phyloP scores from a whole-genome alignment of 2,797 vertebrate genomes.

The Lateolabrax maculatus region DNA sequence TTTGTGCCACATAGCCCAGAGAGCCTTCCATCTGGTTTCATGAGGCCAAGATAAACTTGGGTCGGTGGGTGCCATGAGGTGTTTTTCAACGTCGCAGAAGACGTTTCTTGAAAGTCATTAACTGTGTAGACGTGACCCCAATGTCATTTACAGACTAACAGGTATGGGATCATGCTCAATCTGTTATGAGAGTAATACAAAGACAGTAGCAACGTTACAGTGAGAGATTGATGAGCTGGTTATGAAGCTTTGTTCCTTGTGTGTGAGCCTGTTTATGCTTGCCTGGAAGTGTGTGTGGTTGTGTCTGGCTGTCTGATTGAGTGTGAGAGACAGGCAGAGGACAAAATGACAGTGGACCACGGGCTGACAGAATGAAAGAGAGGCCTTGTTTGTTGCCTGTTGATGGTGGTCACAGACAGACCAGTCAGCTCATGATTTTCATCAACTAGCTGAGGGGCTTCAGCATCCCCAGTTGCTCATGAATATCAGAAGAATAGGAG shows the following conservation, averaged over 20 bases:
- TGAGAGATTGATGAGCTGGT: slow-evolving; percentile 27
- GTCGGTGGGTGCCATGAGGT: slow-evolving; percentile 24
- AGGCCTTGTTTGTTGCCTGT: slow-evolving; percentile 62
- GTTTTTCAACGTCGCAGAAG: slow-evolving; percentile 27
- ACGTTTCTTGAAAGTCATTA: slow-evolving; percentile 3
- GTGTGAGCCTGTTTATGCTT: slow-evolving; percentile 31
- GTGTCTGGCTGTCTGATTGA: slow-evolving; percentile 29
- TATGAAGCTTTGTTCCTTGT: slow-evolving; percentile 10
- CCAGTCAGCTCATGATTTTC: slow-evolving; percentile 56
- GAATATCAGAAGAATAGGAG: slow-evolving; percentile 60
- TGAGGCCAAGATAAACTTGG: slow-evolving; percentile 46
- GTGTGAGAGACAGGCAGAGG: slow-evolving; percentile 46
- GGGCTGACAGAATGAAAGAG: slow-evolving; percentile 60
- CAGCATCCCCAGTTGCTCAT: slow-evolving; percentile 29
- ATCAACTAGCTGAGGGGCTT: slow-evolving; percentile 31
- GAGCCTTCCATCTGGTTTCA: slow-evolving; percentile 35
- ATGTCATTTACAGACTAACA: slow-evolving; percentile 6
- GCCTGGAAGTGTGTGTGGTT: slow-evolving; percentile 25
- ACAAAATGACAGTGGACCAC: slow-evolving; percentile 55
- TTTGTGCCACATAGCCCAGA: slow-evolving; percentile 32
- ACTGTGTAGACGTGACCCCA: background rate
- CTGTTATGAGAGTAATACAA: slow-evolving; percentile 9
- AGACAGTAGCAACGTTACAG: background rate
- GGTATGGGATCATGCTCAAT: background rate
- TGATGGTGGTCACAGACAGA: slow-evolving; percentile 52